Base-by-base conservation (phyloP, 2,888 invertebrate genomes). In the Cephus nigrinus region DNA sequence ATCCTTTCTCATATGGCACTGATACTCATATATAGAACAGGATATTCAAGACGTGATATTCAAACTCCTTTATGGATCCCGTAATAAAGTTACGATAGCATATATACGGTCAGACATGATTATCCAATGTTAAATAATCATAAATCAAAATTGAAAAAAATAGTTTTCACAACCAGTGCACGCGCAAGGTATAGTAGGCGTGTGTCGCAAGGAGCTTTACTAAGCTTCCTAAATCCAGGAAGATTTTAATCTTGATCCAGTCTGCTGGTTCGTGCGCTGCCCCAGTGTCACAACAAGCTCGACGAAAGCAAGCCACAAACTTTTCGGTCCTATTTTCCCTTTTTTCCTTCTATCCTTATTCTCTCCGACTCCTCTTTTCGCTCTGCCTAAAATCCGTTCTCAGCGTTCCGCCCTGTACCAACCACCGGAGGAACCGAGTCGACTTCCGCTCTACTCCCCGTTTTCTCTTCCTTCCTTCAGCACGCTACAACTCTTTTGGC, bases 211-310 rank as follows among this genome's bases (percentile, higher is more conserved):
- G 71, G 69, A 75, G 69, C 75, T 75, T 75, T 75, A 69, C 69
- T 69, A 36, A 75, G 75, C 69, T 30, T 3, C 34, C 32, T 34
- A 75, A 75, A 75, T 75, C 75, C 75, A 32, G 35, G 30, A 75
- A 75, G 69, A 75, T 75, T 69, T 75, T 75, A 75, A 75, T 75
- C 75, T 69, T 75, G 34, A 75, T 75, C 75, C 75, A 31, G 34
- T 55, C 55, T 55, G 55, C 55, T 55, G 23, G 55, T 55, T 55
- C 55, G 55, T 55, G 23, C 55, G 23, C 55, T 55, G 23, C 9
- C 23, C 23, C 55, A 23, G 23, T 55, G 55, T 55, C 55, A 23
- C 55, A 55, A 55, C 55, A 55, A 55, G 23, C 55, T 55, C 55
- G 23, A 55, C 55, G 55, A 23, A 23, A 55, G 55, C 55, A 55